Conservation (phyloP, 2,113 vertebrate species). For the Dasyprocta punctata region DNA sequence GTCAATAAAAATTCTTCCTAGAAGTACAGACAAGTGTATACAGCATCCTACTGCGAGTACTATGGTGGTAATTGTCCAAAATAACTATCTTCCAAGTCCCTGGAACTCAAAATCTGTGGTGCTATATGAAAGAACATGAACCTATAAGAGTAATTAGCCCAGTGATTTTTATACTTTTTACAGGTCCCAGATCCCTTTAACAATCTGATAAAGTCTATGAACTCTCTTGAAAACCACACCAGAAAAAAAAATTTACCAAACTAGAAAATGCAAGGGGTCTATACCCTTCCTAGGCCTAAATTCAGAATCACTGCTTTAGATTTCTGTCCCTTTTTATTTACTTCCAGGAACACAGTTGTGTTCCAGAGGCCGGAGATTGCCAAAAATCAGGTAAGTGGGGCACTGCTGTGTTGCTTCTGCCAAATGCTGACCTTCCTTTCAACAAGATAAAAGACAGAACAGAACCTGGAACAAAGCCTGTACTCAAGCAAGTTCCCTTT, state of each 20-base stretch:
- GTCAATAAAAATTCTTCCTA: not conserved
- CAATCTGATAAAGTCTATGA: not conserved
- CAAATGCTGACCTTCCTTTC: constrained; percentile 61
- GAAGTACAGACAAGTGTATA: not conserved
- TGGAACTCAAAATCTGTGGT: constrained; percentile 5
- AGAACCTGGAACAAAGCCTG: constrained; percentile 57
- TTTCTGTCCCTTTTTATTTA: not conserved
- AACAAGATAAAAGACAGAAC: constrained; percentile 31
- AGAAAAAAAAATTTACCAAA: not conserved
- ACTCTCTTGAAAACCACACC: not conserved
- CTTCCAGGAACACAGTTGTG: constrained; percentile 35
- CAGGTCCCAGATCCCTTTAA: not conserved
- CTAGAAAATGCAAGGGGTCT: not conserved
- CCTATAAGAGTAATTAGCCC: not conserved
- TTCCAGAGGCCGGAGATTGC: not conserved
- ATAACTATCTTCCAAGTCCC: not conserved
- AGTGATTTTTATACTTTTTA: not conserved
- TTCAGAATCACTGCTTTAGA: not conserved
- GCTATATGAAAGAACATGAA: not conserved
- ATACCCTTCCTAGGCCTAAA: not conserved
- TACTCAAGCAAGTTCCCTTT: not conserved
- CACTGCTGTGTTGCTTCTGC: constrained; percentile 41
- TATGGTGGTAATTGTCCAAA: not conserved
- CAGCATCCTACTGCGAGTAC: not conserved
- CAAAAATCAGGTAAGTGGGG: constrained; percentile 48